Evolutionary conservation across 2,888 invertebrate species (phyloP).

Genomic region (Argyra leucocephala): DNA sequence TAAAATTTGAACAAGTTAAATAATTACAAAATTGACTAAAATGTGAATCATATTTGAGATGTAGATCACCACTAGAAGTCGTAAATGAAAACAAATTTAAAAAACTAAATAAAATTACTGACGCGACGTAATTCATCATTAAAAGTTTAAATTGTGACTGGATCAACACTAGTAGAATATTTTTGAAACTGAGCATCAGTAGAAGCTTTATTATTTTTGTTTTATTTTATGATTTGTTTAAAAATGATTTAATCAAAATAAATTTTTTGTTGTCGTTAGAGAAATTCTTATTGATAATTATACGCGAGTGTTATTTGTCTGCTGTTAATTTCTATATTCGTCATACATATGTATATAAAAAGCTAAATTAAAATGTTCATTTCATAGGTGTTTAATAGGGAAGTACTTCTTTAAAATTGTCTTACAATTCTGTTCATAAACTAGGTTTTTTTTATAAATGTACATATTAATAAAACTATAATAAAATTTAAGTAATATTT

Average conservation of each 20-base stretch:
- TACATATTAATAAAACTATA: too few relatives aligned
- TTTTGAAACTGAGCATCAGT: neutral
- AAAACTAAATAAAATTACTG: neutral
- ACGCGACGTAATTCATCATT: neutral
- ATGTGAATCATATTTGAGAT: neutral
- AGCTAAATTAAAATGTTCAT: too few relatives aligned
- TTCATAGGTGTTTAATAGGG: too few relatives aligned
- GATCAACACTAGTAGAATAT: neutral
- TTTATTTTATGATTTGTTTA: neutral
- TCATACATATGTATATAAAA: too few relatives aligned
- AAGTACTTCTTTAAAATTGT: too few relatives aligned
- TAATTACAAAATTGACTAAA: neutral
- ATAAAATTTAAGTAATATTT: too few relatives aligned
- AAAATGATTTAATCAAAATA: neutral
- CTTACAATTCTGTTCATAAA: too few relatives aligned
- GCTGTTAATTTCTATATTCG: too few relatives aligned
- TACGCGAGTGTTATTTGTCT: too few relatives aligned
- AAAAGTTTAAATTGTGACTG: neutral
- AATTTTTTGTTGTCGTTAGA: neutral
- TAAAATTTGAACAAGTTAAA: neutral
- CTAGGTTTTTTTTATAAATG: too few relatives aligned
- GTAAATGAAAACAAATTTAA: neutral
- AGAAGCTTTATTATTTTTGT: neutral
- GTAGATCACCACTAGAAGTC: neutral
- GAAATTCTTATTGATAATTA: too few relatives aligned